Percentiles rank a stretch among this genome's conserved stretches.
phyloP scores from a whole-genome alignment of 1,140 invertebrate species.

The Psix sp. region DNA sequence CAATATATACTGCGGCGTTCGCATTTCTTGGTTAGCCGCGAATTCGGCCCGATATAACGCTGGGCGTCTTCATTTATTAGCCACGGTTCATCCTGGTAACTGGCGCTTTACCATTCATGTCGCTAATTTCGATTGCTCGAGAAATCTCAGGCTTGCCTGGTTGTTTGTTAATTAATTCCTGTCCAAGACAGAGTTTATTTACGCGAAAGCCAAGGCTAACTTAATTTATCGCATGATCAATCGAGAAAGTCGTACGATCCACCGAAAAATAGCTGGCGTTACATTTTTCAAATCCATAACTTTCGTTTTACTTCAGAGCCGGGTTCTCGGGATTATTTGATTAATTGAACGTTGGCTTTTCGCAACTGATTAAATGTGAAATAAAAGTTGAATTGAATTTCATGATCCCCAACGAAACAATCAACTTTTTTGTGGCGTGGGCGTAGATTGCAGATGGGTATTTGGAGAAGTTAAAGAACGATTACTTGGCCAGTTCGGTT shows the following conservation, averaged over 20 bases:
- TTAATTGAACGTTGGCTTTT: too few relatives aligned
- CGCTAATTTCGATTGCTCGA: conserved; percentile 32
- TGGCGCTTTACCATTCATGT: conserved; percentile 35
- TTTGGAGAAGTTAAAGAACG: conserved; percentile 31
- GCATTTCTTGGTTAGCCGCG: conserved; percentile 47
- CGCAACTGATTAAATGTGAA: too few relatives aligned
- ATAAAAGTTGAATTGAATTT: too few relatives aligned
- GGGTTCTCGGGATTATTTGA: too few relatives aligned
- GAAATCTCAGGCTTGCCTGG: conserved; percentile 9
- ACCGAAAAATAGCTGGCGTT: too few relatives aligned
- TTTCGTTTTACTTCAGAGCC: too few relatives aligned
- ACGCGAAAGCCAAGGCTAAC: conserved; percentile 2
- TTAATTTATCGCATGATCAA: too few relatives aligned
- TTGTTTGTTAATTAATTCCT: too few relatives aligned
- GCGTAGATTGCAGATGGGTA: background rate
- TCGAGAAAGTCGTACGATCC: too few relatives aligned
- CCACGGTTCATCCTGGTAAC: conserved; percentile 34
- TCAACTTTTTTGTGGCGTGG: too few relatives aligned
- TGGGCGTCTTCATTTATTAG: conserved; percentile 56
- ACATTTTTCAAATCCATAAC: too few relatives aligned
- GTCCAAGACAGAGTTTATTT: background rate
- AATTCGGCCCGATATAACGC: conserved; percentile 44
- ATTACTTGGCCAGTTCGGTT: conserved; percentile 47
- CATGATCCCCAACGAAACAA: too few relatives aligned
- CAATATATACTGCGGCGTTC: conserved; percentile 52